Evolutionary conservation across 2,888 invertebrate species (phyloP), one percentile per base, ranked within the genome.

Genomic region (Ornithoptera alexandrae): DNA sequence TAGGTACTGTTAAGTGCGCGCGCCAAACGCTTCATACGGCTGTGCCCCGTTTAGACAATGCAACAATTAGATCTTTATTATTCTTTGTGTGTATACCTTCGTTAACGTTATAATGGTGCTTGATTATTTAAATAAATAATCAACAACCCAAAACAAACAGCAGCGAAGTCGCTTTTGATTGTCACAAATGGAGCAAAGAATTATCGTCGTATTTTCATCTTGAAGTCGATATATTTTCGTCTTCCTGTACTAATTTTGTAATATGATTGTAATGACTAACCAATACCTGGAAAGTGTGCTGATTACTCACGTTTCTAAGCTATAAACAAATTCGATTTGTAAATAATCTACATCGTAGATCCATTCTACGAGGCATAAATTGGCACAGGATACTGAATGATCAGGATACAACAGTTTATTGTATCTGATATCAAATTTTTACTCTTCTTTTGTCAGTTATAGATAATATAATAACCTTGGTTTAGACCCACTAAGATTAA

Each of bases 11-110:
- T 90, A 89, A 72, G 68, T 72, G 70, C 72, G 74, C 78, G 86
- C 77, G 81, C 88, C 85, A 86, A 86, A 84, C 84, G 79, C 77
- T 80, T 75, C 78, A 78, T 75, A 78, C 77, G 76, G 74, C 73
- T 75, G 72, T 74, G 78, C 77, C 77, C 75, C 75, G 80, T 81
- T 81, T 79, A 77, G 84, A 84, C 80, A 83, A 84, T 86, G 84
- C 78, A 80, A 78, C 84, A 83, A 88, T 90, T 86, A 87, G 79
- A 82, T 78, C 77, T 84, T 88, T 85, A 85, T 82, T 88, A 84
- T 87, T 84, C 87, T 87, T 85, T 84, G 86, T 84, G 78, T 79
- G 82, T 78, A 77, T 74, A 72, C 71, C 69, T 71, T 70, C 72
- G 72, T 72, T 73, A 72, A 71, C 68, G 67, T 64, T 67, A 70